Percentiles rank a stretch among this genome's conserved stretches.
Conservation (phyloP, 2,113 vertebrate species). For the Brachionichthys hirsutus region DNA sequence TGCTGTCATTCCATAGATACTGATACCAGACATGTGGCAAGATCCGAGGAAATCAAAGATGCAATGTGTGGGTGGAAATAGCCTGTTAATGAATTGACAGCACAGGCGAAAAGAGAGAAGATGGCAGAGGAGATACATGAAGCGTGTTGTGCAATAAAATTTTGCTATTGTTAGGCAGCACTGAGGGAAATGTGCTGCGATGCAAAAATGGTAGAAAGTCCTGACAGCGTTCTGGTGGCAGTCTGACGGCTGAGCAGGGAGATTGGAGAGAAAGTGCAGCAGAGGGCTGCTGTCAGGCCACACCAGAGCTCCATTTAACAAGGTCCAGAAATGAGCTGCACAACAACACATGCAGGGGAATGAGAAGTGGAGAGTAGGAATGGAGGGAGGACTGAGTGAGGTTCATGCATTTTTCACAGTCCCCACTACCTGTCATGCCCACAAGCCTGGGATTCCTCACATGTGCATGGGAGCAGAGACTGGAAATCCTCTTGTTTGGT, state of each 20-base stretch:
- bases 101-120: conserved; percentile 32
- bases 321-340: conserved; percentile 75
- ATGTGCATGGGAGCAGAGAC: conserved; percentile 51
- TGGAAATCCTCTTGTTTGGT: conserved; percentile 58
- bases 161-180: conserved; percentile 73
- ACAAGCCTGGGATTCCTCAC: conserved; percentile 51
- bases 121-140: conserved; percentile 59
- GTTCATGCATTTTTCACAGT: conserved; percentile 56
- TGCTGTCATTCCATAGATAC: conserved; percentile 62
- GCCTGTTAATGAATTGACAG: conserved; percentile 76
- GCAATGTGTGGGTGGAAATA: conserved; percentile 61
- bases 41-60: conserved; percentile 52
- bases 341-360: conserved; percentile 61
- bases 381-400: conserved; percentile 27
- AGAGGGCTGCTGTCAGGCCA: conserved; percentile 78
- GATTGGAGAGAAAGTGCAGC: conserved; percentile 75
- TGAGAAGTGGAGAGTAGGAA: conserved; percentile 31
- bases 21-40: conserved; percentile 50
- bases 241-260: conserved; percentile 71
- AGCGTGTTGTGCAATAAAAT: conserved; percentile 69
- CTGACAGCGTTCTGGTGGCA: conserved; percentile 79
- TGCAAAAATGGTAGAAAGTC: conserved; percentile 74
- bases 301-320: conserved; percentile 78
- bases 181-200: conserved; percentile 70
- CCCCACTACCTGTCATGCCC: conserved; percentile 57